A percentile compares a stretch with the other conserved stretches of the same genome.
phyloP scores from a whole-genome alignment of 2,888 invertebrate species.

The Lochmaea crataegi region DNA sequence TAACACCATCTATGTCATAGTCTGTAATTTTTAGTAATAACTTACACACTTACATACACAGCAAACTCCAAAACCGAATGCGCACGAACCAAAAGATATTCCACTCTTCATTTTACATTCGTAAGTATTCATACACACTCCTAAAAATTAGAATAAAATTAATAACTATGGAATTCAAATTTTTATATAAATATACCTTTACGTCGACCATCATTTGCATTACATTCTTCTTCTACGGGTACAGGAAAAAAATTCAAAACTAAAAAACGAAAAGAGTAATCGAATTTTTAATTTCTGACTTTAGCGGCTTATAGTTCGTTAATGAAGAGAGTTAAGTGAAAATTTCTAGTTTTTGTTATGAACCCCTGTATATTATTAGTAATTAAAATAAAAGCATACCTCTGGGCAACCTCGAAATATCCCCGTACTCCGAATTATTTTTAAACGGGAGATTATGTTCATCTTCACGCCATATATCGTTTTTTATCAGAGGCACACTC shows the following conservation, averaged over 20 bases:
- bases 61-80: conserved; percentile 86
- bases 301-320: too few relatives aligned
- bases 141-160: conserved; percentile 61
- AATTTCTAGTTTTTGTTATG: too few relatives aligned
- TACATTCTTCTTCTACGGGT: conserved; percentile 84
- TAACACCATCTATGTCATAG: background rate
- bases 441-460: background rate
- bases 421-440: background rate
- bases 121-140: conserved; percentile 86
- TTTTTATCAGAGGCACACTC: background rate
- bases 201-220: conserved; percentile 76
- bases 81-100: conserved; percentile 81
- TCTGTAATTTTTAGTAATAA: background rate
- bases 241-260: conserved; percentile 88
- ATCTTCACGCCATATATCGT: conserved; percentile 11
- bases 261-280: conserved; percentile 64
- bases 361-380: background rate
- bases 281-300: too few relatives aligned
- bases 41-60: conserved; percentile 79
- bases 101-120: conserved; percentile 82
- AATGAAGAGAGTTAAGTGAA: too few relatives aligned
- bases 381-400: conserved; percentile 2
- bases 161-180: background rate
- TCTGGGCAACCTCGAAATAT: conserved; percentile 8
- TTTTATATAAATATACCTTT: conserved; percentile 59